Conservation (phyloP, 2,113 vertebrate species). For the Dipodomys merriami region DNA sequence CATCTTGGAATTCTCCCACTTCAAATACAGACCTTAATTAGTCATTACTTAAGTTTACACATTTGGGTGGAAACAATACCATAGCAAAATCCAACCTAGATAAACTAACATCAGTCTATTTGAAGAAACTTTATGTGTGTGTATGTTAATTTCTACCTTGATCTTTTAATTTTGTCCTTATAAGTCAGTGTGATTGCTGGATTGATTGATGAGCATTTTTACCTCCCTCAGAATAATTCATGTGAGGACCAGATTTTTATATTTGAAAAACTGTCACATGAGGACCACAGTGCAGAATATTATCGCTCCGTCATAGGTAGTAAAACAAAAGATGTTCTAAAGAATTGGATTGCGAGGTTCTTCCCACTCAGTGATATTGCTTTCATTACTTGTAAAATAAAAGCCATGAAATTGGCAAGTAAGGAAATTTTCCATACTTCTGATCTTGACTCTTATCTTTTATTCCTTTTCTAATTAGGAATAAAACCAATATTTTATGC, state of each 20-base stretch:
- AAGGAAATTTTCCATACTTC: neutral
- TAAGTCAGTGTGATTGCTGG: slow-evolving; percentile 52
- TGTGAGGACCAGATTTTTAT: slow-evolving; percentile 57
- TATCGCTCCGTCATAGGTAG: neutral
- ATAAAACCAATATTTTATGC: neutral
- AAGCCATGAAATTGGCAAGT: slow-evolving; percentile 49
- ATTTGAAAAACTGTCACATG: slow-evolving; percentile 2
- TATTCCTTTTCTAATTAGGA: slow-evolving; percentile 61
- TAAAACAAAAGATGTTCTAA: slow-evolving; percentile 8
- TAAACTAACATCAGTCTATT: slow-evolving; percentile 2
- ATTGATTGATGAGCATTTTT: slow-evolving; percentile 56
- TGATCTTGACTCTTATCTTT: slow-evolving; percentile 47
- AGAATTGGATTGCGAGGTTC: slow-evolving; percentile 7
- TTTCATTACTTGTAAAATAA: slow-evolving; percentile 41
- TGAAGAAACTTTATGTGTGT: slow-evolving; percentile 32
- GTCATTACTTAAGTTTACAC: slow-evolving; percentile 18
- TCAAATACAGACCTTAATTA: slow-evolving; percentile 25
- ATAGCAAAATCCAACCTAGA: slow-evolving; percentile 28
- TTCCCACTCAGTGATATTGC: neutral
- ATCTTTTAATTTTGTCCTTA: slow-evolving; percentile 46
- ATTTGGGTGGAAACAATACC: slow-evolving; percentile 47
- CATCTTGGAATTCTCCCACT: slow-evolving; percentile 26
- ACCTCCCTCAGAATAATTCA: slow-evolving; percentile 3
- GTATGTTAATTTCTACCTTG: slow-evolving; percentile 54
- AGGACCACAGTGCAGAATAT: neutral